Evolutionary conservation across 2,888 invertebrate genomes (phyloP), one percentile per base, ranked within the genome.

Genomic region (Latrodectus hesperus): DNA sequence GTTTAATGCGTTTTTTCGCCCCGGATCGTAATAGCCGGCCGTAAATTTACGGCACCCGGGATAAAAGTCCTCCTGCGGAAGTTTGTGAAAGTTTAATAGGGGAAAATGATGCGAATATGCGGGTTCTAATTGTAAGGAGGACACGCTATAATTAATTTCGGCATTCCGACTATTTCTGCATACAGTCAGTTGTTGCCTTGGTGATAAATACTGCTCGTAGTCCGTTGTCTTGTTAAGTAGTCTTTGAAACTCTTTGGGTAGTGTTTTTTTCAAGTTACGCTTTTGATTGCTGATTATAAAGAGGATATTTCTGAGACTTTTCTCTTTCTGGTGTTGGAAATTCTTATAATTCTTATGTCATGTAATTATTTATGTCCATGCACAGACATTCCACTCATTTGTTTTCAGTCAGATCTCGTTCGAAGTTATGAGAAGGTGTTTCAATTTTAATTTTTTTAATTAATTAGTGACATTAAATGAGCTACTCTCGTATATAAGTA

Each of bases 1-100:
- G 77, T 74, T 84, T 84, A 84, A 84, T 84, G 84, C 72, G 51
- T 38, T 72, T 72, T 84, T 84, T 83, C 76, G 10, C 22, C 77
- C 51, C 55, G 74, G 55, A 26, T 55, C 53, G 77, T 52, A 70
- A 14, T 14, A 70, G 14, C 70, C 26, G 38, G 38, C 60, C 60
- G 60, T 60, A 60, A 60, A 60, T 60, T 60, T 60, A 60, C 10
- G 60, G n/a, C 38, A 38, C 5, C 38, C 38, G 6, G 38, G 38
- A 38, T 38, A 60, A n/a, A 12, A 60, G 60, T 60, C 60, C 60
- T 60, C n/a, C 60, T 60, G 60, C 60, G 60, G 60, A 60, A 60
- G 60, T 60, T 60, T 60, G 14, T 60, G 60, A 60, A 60, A 60
- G 60, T 60, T 60, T 60, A 60, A 60, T 60, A 60, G 14, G 60